Base-by-base conservation (phyloP, 2,113 vertebrate species). In the Leiothrix lutea region DNA sequence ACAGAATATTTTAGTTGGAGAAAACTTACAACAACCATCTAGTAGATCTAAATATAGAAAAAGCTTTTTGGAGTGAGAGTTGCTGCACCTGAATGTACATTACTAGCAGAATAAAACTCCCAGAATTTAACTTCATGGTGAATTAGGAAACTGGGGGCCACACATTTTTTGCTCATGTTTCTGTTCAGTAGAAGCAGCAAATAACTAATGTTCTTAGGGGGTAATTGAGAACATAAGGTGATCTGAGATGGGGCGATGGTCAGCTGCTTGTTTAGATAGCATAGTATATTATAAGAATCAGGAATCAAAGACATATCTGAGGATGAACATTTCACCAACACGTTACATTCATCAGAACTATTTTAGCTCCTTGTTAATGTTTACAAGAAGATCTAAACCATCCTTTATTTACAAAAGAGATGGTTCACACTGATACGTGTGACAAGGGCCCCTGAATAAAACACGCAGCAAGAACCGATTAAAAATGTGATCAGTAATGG, bases 341-440 rank as follows among this genome's bases (percentile, higher is more conserved):
- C 44, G 64, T 64, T 77, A 26, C 44, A 74, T 35, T 74, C 24
- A 28, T 66, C 66, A 60, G 67, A 67, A 95, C 23, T 82, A 35
- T 11, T 94, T 66, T 70, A 88, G 51, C 71, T 82, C 73, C 90
- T 44, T 66, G 23, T 36, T 73, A 80, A n/a, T 75, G 40, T 64
- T 95, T 94, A 83, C 81, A 90, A 85, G 77, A 91, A 94, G 61
- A 78, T 86, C 67, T 66, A 73, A 94, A 80, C 65, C 79, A 54
- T 53, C 65, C 50, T 88, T 80, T 91, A 72, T 86, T 96, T 91
- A 80, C 28, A 15, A 89, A 95, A 92, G 94, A 91, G 91, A 91
- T 85, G 69, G 71, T 62, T 97, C 35, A 77, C 62, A 66, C 28
- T 29, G 33, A 80, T 58, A 54, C 4, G 16, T 92, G 54, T 77